Percentiles rank a stretch among this genome's conserved stretches.
Conservation (phyloP, 2,888 invertebrate genomes). For the Limnephilus auricula region DNA sequence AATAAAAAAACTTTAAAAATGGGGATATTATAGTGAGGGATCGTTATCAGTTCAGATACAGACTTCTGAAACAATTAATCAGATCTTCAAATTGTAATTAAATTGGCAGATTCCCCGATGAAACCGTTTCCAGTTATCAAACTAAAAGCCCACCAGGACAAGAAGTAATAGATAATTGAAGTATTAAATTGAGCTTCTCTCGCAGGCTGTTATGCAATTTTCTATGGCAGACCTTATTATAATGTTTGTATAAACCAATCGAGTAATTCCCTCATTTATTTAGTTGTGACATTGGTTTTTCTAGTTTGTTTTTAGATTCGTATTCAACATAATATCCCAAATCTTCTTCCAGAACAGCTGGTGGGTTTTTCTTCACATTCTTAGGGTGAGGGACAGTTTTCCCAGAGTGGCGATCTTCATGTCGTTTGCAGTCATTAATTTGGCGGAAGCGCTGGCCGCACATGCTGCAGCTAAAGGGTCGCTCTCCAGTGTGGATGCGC, state of each 20-base stretch:
- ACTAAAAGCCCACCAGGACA: too few relatives aligned
- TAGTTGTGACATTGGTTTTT: background rate
- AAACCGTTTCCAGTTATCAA: too few relatives aligned
- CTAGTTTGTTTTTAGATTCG: background rate
- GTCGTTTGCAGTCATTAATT: slow-evolving; percentile 52
- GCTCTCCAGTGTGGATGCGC: slow-evolving; percentile 45
- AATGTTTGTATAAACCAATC: too few relatives aligned
- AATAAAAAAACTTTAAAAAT: background rate
- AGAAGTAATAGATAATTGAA: too few relatives aligned
- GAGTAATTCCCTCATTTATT: background rate
- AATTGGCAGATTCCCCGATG: too few relatives aligned
- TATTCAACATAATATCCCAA: background rate
- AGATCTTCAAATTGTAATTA: background rate
- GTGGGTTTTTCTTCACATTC: background rate
- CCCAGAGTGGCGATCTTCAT: slow-evolving; percentile 50
- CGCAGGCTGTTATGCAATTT: too few relatives aligned
- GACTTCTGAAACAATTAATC: too few relatives aligned
- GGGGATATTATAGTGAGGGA: slow-evolving; percentile 40
- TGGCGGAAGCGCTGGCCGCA: slow-evolving; percentile 54
- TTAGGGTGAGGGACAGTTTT: background rate
- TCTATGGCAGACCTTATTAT: too few relatives aligned
- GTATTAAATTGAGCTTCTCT: too few relatives aligned
- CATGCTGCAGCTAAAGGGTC: slow-evolving; percentile 67
- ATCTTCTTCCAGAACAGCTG: background rate
- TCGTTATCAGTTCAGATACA: too few relatives aligned